Base-by-base conservation (phyloP, 1,140 invertebrate species). In the Alviniconcha marisindica region DNA sequence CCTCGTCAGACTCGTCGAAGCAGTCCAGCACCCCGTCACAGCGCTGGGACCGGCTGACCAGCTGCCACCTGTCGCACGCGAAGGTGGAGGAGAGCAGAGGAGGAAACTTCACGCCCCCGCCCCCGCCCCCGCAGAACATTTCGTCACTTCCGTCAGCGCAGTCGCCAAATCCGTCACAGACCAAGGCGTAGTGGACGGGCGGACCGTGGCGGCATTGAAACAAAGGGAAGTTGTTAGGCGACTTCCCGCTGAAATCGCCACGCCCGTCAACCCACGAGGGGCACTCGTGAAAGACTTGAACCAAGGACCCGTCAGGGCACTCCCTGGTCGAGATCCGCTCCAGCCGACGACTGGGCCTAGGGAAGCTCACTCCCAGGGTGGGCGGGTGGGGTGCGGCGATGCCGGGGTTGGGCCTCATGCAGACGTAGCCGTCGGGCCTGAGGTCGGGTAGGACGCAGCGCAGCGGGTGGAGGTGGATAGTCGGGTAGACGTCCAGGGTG, bases 21-120 rank as follows among this genome's bases (percentile, higher is more conserved):
- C 83, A 84, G 60, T 84, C 83, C 10, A 71, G n/a, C 63, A 74
- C 69, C 0, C 83, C 80, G 31, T 84, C 74, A 54, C 83, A 84
- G 18, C 74, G 54, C 38, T 33, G 12, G 33, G 40, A 36, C 24
- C n/a, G 40, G n/a, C 38, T 0, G 33, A 85, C 21, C 0, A 60
- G 40, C 78, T 79, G 78, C 33, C 63, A 69, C 28, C 63, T 77
- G 10, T 33, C 74, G 81, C 81, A 85, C 21, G 44, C 54, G 38
- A 56, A 71, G 44, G 76, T 36, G 1, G 42, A n/a, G 1, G 36
- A 7, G 0, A 44, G 79, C 21, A 84, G 15, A 14, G 60, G 36
- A 14, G 18, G 36, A 24, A 66, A 42, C 40, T 44, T n/a, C 36
- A 78, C n/a, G 0, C 28, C 24, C 4, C 44, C 28, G 40, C 84